Base-by-base conservation (phyloP, 2,888 invertebrate genomes). In the Imbricaverruca yamaguchii region DNA sequence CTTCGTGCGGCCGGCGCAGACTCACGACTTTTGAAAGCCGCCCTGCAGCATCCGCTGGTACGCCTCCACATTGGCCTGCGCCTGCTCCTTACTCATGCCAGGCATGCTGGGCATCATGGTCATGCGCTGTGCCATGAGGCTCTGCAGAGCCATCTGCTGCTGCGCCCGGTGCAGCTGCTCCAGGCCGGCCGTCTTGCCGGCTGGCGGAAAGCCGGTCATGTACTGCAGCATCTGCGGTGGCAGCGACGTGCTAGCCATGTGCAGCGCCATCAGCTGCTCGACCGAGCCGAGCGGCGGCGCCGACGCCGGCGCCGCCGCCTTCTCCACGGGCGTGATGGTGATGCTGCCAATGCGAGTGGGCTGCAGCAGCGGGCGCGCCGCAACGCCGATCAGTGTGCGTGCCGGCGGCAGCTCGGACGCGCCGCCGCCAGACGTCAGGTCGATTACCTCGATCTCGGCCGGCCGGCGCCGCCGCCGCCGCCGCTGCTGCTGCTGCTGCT, bases 301-400 rank as follows among this genome's bases (percentile, higher is more conserved):
- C 12, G 55, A 12, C 12, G 23, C 55, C 55, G 77, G 13, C 55
- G 77, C 7, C 21, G 77, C 10, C 77, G 77, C 53, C 55, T 77
- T 77, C 18, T 15, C 77, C 77, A 77, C 77, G 55, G 77, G 77
- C 10, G 77, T 77, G 77, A 77, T 77, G 77, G 77, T 77, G 77
- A 77, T 77, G 53, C 23, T 23, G 77, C 77, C 77, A 55, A 77
- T 77, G 21, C 77, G 77, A 55, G 77, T 77, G 55, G 77, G 77
- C 39, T 77, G n/a, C 13, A 53, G 55, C 77, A 77, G 77, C 55
- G 67, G 67, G 25, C n/a, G 39, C 13, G 74, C 13, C 39, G 61
- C 8, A 0, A 63, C 61, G 61, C 10, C 67, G 12, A 25, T 13
- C 67, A 25, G 67, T 25, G 25, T 18, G 61, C 23, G 67, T 9